Conservation (phyloP, 2,113 vertebrate genomes). For the Leptodactylus fuscus region DNA sequence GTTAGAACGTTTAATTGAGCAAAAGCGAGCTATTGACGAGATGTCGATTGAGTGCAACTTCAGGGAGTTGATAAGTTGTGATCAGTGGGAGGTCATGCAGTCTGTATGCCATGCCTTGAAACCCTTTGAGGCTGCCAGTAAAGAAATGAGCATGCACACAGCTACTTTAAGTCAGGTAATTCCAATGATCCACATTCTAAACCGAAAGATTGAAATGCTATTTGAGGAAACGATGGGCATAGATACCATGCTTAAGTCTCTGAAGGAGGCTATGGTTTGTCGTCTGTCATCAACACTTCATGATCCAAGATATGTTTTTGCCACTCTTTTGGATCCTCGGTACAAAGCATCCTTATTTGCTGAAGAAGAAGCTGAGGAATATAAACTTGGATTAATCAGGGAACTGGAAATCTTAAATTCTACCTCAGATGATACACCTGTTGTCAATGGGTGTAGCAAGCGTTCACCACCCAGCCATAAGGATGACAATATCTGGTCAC, state of each 20-base stretch:
- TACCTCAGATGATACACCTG: conserved; percentile 82
- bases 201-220: conserved; percentile 91
- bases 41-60: conserved; percentile 93
- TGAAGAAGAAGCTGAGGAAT: conserved; percentile 92
- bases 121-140: conserved; percentile 90
- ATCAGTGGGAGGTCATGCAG: conserved; percentile 98
- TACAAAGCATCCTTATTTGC: conserved; percentile 96
- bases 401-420: conserved; percentile 88
- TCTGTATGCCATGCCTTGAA: conserved; percentile 93
- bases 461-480: conserved; percentile 75
- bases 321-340: conserved; percentile 94
- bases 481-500: conserved; percentile 90
- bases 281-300: conserved; percentile 86
- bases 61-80: conserved; percentile 93
- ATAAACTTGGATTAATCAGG: conserved; percentile 90
- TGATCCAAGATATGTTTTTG: conserved; percentile 89
- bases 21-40: conserved; percentile 90
- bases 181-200: conserved; percentile 96
- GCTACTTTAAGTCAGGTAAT: conserved; percentile 95
- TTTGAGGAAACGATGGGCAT: conserved; percentile 97
- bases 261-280: conserved; percentile 93
- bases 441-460: conserved; percentile 81
- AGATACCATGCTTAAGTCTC: conserved; percentile 92
- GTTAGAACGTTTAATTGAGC: conserved; percentile 94
- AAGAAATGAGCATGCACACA: conserved; percentile 89